Conservation (phyloP, 2,888 invertebrate species). For the Microctonus hyperodae region DNA sequence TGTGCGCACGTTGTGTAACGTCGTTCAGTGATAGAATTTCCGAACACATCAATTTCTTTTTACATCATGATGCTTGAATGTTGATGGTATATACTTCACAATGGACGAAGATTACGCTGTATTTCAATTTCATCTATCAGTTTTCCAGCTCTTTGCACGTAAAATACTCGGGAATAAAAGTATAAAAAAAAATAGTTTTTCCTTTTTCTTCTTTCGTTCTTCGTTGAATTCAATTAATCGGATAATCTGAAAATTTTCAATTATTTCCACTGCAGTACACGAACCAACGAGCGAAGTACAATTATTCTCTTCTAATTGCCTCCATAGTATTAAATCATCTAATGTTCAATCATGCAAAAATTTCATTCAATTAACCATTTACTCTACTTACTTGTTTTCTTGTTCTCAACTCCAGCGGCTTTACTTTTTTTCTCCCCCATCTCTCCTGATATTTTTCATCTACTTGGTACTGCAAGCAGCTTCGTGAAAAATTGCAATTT, state of each 20-base stretch:
- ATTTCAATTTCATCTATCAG: background rate
- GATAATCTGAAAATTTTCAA: background rate
- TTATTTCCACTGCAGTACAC: background rate
- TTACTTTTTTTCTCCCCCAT: too few species aligned
- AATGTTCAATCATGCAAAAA: background rate
- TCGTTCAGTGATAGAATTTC: background rate
- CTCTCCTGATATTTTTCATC: background rate
- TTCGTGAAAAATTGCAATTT: background rate
- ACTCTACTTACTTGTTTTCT: background rate
- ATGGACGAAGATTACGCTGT: background rate
- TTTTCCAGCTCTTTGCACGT: background rate
- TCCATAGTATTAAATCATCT: background rate
- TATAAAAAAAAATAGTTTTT: background rate
- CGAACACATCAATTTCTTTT: background rate
- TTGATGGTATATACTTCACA: background rate
- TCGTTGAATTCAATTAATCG: background rate
- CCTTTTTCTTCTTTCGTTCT: background rate
- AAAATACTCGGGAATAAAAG: background rate
- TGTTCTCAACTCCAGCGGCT: too few species aligned
- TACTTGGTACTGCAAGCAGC: background rate
- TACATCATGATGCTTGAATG: conserved; percentile 5
- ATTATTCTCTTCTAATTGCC: conserved; percentile 6
- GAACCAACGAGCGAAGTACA: background rate
- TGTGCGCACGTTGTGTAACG: conserved; percentile 7
- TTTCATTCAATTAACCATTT: background rate